Evolutionary conservation across 2,113 vertebrate species (phyloP), one percentile per base, ranked within the genome.

Genomic region (Psephotus haematonotus): DNA sequence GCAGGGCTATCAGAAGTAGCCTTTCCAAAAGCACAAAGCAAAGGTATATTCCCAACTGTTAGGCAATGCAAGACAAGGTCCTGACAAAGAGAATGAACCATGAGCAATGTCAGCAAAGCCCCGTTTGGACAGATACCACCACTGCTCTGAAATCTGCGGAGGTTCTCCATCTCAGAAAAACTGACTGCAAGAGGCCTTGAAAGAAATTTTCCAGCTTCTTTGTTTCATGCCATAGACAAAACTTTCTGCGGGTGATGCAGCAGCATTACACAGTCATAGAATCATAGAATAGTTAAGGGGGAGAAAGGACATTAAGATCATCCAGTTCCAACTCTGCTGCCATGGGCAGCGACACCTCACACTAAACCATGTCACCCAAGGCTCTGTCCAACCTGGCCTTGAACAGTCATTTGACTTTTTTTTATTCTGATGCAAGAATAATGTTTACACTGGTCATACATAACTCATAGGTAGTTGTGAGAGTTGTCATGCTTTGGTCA

Each of bases 181-280:
- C 15, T 8, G 33, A 2, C 4, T 5, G 9, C 28, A 27, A 27
- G 35, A 15, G 46, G 53, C 8, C 1, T 2, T 50, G 71, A 11
- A 8, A 82, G 33, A 2, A 82, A 55, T 28, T 60, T 75, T 27
- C 9, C 49, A 28, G 35, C 22, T 86, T 89, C 67, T 41, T 70
- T n/a, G 7, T 29, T 75, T 64, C 0, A 0, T 27, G 18, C 41
- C 41, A 53, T 49, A 50, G 18, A 29, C 35, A 60, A 70, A 82
- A 10, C 9, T 17, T 46, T 5, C 4, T 10, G 43, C 25, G 44
- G 31, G 17, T 5, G 25, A 46, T 59, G 52, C 24, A 65, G 62
- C 44, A 70, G 62, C 44, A 46, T 29, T 14, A 8, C 49, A 37
- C 6, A 17, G 4, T 8, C 9, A 71, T 55, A 55, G 52, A 7